Evolutionary conservation across 2,888 invertebrate species (phyloP), one percentile per base, ranked within the genome.

Genomic region (Serrognathus titanus): DNA sequence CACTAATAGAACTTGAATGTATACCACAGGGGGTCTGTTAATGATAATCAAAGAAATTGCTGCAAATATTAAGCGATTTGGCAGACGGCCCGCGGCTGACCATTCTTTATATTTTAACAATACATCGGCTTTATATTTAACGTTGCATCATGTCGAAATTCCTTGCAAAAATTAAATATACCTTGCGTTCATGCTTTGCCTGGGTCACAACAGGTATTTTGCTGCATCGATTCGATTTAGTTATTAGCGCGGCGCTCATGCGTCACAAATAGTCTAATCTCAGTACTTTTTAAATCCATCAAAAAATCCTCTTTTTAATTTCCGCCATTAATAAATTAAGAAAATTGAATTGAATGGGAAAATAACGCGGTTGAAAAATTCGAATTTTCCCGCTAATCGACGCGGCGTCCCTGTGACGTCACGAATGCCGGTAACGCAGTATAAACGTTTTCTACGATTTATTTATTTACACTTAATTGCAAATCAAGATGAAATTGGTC

Each of bases 91-190:
- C 53, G 16, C 16, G 46, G 39, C 43, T 50, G 41, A 36, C 54
- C 35, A 52, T 43, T 40, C 51, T 48, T 53, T 58, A n/a, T 51
- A 46, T 45, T 54, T 39, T 41, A 54, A 58, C 54, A 58, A 58
- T 58, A 45, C 51, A 43, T 51, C 41, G 47, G 39, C 38, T 53
- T 53, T 54, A 51, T 54, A 39, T 49, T 35, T 38, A 43, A 43
- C 50, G 47, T 53, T 58, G 47, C 51, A 51, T 37, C 53, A 58
- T 46, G 2, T 41, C 12, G 46, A 41, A 35, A n/a, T 49, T 43
- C 48, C 49, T 48, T 50, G 55, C 49, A 49, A 58, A 54, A 50
- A 49, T 57, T 53, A 57, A 53, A 46, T 54, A 43, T 58, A 49
- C 38, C 50, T 53, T 57, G 38, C 46, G 50, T 50, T 41, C 40